These are phyloP conservation scores for Sepioteuthis lessoniana DNA, from an alignment of 2,888 invertebrate genomes.

Conservation along the genomic window DNA sequence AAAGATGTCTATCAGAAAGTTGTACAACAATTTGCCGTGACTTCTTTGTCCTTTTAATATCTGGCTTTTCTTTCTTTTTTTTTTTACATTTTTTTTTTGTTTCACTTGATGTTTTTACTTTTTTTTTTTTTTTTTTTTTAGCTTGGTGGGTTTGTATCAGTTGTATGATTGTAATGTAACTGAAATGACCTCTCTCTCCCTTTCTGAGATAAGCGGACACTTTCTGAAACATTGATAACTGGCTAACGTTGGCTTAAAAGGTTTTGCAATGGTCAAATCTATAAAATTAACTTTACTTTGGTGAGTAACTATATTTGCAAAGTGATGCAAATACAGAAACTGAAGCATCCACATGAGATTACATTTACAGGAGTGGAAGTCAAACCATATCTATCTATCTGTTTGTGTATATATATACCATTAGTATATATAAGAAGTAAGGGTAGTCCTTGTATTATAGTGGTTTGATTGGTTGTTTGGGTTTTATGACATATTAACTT, in stretches of 20 bases:
- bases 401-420: no score
- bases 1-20: constrained; percentile 5
- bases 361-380: no score
- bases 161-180: background rate
- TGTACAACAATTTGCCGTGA: constrained; percentile 33
- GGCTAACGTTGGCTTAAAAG: background rate
- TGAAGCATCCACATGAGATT: no score
- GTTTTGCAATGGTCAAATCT: background rate
- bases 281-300: background rate
- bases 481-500: no score
- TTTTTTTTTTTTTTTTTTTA: background rate
- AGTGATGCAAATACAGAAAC: no score
- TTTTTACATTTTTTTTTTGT: no score
- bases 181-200: background rate
- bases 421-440: no score
- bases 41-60: constrained; percentile 5
- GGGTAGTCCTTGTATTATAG: no score
- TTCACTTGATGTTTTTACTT: background rate
- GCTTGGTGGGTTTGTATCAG: background rate
- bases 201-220: background rate
- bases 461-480: no score
- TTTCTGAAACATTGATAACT: background rate
- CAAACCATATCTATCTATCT: no score
- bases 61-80: background rate
- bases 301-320: background rate